Evolutionary conservation across 2,888 invertebrate species (phyloP).

Genomic region (Branchellion lobata): DNA sequence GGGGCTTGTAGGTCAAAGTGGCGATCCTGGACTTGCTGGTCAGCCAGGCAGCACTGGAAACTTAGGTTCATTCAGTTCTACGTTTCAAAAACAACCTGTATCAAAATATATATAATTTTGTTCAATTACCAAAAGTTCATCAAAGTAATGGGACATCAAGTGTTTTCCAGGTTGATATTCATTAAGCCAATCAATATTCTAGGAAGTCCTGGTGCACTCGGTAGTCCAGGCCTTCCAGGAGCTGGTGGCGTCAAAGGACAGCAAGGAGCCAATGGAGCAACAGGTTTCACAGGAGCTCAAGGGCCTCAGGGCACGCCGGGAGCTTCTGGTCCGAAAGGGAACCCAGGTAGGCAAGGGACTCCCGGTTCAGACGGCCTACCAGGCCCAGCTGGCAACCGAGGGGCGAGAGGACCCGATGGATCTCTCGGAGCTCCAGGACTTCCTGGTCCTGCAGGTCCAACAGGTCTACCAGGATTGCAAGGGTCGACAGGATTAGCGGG

Average conservation of each 20-base stretch:
- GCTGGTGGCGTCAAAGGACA: constrained; percentile 20
- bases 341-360: not conserved
- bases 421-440: constrained; percentile 20
- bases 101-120: too few species aligned
- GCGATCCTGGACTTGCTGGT: not conserved
- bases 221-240: constrained; percentile 17
- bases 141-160: too few species aligned
- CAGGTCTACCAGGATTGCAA: not conserved
- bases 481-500: constrained; percentile 1
- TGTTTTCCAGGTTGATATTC: too few species aligned
- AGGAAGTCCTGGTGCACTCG: constrained; percentile 27
- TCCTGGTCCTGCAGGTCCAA: constrained; percentile 44
- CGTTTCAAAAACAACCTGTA: too few species aligned
- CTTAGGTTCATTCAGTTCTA: not conserved
- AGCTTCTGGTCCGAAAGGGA: not conserved
- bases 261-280: not conserved
- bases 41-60: not conserved
- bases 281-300: constrained; percentile 23
- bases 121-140: too few species aligned
- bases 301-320: constrained; percentile 16
- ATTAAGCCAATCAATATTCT: too few species aligned
- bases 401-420: constrained; percentile 34
- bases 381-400: constrained; percentile 40
- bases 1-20: not conserved
- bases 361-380: constrained; percentile 42